Conservation (phyloP, 2,797 vertebrate species). For the Limosa lapponica region DNA sequence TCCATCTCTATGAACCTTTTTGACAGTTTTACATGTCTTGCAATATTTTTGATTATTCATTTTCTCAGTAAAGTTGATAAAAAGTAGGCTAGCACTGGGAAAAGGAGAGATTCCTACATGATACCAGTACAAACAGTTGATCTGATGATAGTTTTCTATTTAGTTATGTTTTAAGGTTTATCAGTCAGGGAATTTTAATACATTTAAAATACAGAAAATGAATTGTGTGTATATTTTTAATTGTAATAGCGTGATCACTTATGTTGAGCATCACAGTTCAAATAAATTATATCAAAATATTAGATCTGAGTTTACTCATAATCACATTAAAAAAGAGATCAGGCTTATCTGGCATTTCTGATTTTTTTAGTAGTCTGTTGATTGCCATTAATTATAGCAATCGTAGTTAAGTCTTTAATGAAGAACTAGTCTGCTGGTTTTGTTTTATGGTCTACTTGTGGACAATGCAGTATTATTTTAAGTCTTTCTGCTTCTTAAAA, state of each 20-base stretch:
- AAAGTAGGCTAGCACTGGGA: not conserved
- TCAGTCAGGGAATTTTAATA: not conserved
- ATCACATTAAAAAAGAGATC: not conserved
- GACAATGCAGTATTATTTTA: not conserved
- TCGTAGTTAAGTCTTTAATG: not conserved
- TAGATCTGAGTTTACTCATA: not conserved
- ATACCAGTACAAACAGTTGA: not conserved
- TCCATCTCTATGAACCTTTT: not conserved
- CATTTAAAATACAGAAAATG: not conserved
- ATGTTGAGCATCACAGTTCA: not conserved
- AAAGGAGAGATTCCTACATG: not conserved
- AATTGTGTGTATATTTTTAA: not conserved
- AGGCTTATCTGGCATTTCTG: not conserved
- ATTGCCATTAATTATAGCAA: not conserved
- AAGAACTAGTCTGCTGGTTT: not conserved
- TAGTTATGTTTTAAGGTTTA: not conserved
- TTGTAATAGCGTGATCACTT: not conserved
- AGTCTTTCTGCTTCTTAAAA: not conserved
- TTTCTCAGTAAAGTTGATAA: not conserved
- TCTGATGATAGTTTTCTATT: not conserved
- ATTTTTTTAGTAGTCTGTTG: not conserved
- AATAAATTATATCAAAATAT: not conserved
- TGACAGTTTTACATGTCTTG: not conserved
- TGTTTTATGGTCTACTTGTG: not conserved
- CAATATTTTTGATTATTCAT: not conserved